Evolutionary conservation across 2,888 invertebrate species (phyloP), one percentile per base, ranked within the genome.

Genomic region (Lithophane socia): DNA sequence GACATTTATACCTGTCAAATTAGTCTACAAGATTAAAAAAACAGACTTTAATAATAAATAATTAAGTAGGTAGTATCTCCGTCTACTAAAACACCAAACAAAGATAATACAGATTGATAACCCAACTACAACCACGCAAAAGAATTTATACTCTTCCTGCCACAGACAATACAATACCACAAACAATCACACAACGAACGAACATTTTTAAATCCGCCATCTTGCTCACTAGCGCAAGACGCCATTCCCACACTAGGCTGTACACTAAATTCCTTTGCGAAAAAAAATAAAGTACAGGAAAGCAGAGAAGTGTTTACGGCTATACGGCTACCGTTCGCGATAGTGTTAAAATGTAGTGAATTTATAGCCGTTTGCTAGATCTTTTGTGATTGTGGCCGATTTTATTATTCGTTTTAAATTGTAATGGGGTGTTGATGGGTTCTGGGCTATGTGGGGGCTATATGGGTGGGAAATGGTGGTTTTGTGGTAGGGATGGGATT

Each of bases 271-370:
- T 90, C 90, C 86, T 87, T 87, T 85, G 80, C 80, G 68, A 83
- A 87, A 86, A 86, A 87, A 89, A 89, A 90, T 90, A 89, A 90
- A 90, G 90, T 89, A 90, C 93, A 93, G 94, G 94, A 94, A 94
- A 88, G 88, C 85, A 88, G 89, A 92, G 94, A 94, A 95, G 93
- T 94, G 95, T 95, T 95, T 95, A 95, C 92, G 86, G 93, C 88
- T 56, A 37, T 94, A 94, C 93, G 85, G 93, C 89, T 73, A 63
- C 79, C 72, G 83, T 84, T 82, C 76, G 67, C 79, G 91, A 89
- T 90, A 88, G 86, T 86, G 83, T 83, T 85, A 87, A 79, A 85
- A 85, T 74, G 87, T 85, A 75, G 82, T 70, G 73, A 82, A 87
- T 87, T 90, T 88, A 89, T 86, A 58, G 86, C 82, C 80, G 76